A percentile compares a stretch with the other conserved stretches of the same genome.
Evolutionary conservation across 2,888 invertebrate species (phyloP).

Genomic region (Eristalinus sepulchralis): DNA sequence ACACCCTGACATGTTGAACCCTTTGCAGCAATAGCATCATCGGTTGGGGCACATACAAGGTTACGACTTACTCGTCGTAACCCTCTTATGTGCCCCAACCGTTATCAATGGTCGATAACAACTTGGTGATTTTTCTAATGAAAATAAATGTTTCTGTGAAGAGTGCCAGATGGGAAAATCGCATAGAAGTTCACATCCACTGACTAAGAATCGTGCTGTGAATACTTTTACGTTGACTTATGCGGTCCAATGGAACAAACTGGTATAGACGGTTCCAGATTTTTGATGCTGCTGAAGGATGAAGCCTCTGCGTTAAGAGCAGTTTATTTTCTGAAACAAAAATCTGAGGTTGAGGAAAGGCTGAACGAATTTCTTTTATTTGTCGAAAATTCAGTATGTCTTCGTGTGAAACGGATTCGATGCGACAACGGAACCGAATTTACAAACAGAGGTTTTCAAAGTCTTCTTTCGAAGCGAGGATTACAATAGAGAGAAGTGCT

Average conservation of each 20-base stretch:
- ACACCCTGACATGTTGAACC: too few species aligned
- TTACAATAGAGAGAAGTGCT: too few species aligned
- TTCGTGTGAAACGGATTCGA: not conserved
- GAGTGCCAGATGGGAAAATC: slow-evolving; percentile 17
- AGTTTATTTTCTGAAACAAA: slow-evolving; percentile 2
- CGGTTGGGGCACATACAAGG: too few species aligned
- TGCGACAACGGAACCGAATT: too few species aligned
- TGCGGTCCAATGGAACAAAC: slow-evolving; percentile 22
- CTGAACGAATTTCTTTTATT: slow-evolving; percentile 3
- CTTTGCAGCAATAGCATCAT: too few species aligned
- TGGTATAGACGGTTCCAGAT: too few species aligned
- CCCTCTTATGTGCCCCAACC: too few species aligned
- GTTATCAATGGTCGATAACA: slow-evolving; percentile 13
- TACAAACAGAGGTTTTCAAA: too few species aligned
- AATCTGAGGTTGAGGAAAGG: not conserved
- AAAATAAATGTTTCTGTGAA: slow-evolving; percentile 8
- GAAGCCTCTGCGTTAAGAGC: slow-evolving; percentile 28
- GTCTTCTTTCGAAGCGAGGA: too few species aligned
- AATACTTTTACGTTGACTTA: slow-evolving; percentile 15
- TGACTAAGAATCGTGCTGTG: not conserved
- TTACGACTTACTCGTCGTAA: too few species aligned
- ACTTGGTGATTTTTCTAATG: slow-evolving; percentile 13
- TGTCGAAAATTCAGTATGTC: slow-evolving; percentile 6
- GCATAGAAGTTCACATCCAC: too few species aligned
- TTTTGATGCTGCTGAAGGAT: slow-evolving; percentile 38